These are phyloP conservation scores for Pristionchus maxplancki DNA, from an alignment of 2,888 invertebrate species.

Conservation along the genomic window DNA sequence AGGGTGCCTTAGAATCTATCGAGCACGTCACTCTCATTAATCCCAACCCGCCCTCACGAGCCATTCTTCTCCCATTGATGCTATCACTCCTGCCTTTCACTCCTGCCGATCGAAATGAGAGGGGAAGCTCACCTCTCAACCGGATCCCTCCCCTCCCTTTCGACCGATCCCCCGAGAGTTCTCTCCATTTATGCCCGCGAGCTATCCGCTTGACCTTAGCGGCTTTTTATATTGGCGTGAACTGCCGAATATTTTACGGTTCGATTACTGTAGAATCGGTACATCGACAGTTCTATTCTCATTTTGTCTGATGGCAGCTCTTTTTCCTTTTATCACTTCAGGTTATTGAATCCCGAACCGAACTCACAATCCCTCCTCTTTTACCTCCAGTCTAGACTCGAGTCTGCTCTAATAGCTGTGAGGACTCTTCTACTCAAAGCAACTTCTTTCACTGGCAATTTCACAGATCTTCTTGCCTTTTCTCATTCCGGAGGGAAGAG, in stretches of 20 bases:
- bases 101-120: constrained; percentile 41
- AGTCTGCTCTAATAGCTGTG: background rate
- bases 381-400: background rate
- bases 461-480: constrained; percentile 41
- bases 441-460: constrained; percentile 12
- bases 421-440: background rate
- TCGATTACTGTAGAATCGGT: background rate
- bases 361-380: too few relatives aligned
- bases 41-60: background rate
- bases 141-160: constrained; percentile 5
- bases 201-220: constrained; percentile 14
- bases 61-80: constrained; percentile 36
- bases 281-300: too few relatives aligned
- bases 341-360: too few relatives aligned
- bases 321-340: too few relatives aligned
- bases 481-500: background rate
- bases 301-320: too few relatives aligned
- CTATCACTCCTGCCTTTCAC: constrained; percentile 40
- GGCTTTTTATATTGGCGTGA: background rate
- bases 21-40: constrained; percentile 4
- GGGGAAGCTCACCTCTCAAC: constrained; percentile 40
- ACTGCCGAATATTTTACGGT: background rate
- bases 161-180: constrained; percentile 29
- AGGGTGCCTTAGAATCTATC: too few relatives aligned
- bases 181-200: constrained; percentile 14